Conservation (phyloP, 2,113 vertebrate species). For the Nothocercus nigrocapillus region DNA sequence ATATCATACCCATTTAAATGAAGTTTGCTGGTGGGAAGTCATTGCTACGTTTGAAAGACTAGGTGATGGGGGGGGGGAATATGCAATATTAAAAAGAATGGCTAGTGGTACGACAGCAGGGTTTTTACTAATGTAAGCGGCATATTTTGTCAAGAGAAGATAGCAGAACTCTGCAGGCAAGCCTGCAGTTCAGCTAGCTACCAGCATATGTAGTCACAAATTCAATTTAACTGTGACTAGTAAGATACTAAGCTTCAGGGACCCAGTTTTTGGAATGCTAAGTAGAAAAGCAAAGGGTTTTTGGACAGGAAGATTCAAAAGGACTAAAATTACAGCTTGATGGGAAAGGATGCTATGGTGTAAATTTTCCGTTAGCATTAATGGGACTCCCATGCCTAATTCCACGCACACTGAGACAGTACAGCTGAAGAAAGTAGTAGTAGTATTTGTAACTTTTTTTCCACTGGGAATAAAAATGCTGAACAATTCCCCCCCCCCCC, state of each 20-base stretch:
- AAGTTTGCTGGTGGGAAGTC: neutral
- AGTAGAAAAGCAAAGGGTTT: neutral
- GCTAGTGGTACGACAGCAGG: neutral
- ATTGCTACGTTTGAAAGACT: neutral
- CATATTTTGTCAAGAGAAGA: neutral
- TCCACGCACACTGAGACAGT: neutral
- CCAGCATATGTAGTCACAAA: neutral
- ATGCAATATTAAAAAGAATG: neutral
- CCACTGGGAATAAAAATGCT: neutral
- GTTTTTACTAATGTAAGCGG: conserved; percentile 32
- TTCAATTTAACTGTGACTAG: neutral
- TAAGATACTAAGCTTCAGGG: neutral
- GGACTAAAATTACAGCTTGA: neutral
- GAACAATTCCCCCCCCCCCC: neutral
- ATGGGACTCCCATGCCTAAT: neutral
- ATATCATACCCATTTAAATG: neutral
- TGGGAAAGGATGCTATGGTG: neutral
- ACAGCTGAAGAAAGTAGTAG: neutral
- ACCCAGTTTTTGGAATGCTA: neutral
- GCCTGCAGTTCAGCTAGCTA: neutral
- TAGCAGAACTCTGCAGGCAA: neutral
- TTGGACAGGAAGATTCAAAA: neutral
- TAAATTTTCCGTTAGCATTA: neutral
- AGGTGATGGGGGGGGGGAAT: neutral
- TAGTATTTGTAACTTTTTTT: neutral